Evolutionary conservation across 30 jellyfish, hydroid and myxozoan genomes (phyloP), one percentile per base, ranked within the genome.

Genomic region (Pelagia noctiluca): DNA sequence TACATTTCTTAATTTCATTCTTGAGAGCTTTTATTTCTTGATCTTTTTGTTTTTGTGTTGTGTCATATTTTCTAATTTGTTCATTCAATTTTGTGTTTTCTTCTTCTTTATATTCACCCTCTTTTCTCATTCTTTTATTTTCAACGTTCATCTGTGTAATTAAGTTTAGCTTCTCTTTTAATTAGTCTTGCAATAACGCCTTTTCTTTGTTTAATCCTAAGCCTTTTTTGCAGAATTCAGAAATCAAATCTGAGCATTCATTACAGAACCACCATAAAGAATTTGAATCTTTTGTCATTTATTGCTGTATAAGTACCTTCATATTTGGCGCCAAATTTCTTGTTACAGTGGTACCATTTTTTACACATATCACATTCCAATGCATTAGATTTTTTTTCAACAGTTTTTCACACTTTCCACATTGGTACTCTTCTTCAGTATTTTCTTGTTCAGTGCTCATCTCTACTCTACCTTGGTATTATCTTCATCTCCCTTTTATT

Each of bases 271-370:
- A 63, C 77, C 52, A 28, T 7, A 63, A 34, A 7, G 24, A 3
- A 25, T 30, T 30, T 7, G 24, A 2, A 21, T 63, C 77, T n/a
- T n/a, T n/a, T 11, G 2, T 28, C 19, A 2, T 2, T 7, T 3
- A 63, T 63, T 13, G 49, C 52, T 13, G 10, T 28, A 34, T 63
- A 25, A 3, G 11, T 21, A 3, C 5, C 52, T 34, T 28, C 77
- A 11, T 28, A 63, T 34, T 63, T 21, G 11, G 22, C 28, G 10
- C 77, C 77, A 25, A 50, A 63, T 21, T 25, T 30, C 24, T 63
- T 63, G 54, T 63, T 63, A 50, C 77, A 11, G 54, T 63, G 77
- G 23, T 28, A 63, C 77, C 77, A 63, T 63, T 2, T 28, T 11
- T 30, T 28, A 21, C 77, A 63, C 24, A 25, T 13, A 34, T 63